A percentile compares a stretch with the other conserved stretches of the same genome.
phyloP scores from a whole-genome alignment of 2,113 vertebrate genomes.

The Morone chrysops region DNA sequence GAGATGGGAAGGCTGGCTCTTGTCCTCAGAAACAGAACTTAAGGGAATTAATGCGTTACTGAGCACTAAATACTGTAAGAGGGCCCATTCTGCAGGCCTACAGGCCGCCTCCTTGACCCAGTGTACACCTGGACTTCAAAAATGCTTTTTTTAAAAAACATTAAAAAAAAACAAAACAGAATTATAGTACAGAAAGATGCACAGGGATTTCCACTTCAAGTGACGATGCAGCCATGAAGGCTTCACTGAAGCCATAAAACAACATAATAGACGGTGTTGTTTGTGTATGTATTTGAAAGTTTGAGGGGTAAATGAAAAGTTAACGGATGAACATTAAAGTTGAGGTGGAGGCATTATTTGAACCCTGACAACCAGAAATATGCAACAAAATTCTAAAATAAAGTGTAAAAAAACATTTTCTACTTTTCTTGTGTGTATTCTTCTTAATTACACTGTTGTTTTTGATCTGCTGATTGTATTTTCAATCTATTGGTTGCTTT shows the following conservation, averaged over 20 bases:
- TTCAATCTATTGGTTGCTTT: background rate
- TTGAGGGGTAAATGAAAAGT: background rate
- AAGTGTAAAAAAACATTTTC: background rate
- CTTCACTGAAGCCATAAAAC: background rate
- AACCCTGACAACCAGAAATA: too few species aligned
- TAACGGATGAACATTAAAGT: background rate
- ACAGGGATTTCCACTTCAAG: background rate
- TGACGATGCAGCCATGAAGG: background rate
- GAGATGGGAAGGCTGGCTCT: background rate
- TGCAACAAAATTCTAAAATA: too few species aligned
- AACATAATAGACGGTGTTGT: background rate
- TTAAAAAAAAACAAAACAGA: slow-evolving; percentile 28
- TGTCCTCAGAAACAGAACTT: background rate
- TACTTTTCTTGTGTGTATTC: too few species aligned
- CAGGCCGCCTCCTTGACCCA: background rate
- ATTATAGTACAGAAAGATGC: slow-evolving; percentile 7
- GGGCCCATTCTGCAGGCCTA: background rate
- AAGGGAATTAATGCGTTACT: background rate
- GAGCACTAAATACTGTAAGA: background rate
- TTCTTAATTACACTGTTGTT: background rate
- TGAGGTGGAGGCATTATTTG: background rate
- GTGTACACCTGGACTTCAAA: background rate
- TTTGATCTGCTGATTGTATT: background rate
- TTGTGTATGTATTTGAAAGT: background rate
- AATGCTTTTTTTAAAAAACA: background rate